Base-by-base conservation (phyloP, 2,113 vertebrate species). In the Saccopteryx leptura region DNA sequence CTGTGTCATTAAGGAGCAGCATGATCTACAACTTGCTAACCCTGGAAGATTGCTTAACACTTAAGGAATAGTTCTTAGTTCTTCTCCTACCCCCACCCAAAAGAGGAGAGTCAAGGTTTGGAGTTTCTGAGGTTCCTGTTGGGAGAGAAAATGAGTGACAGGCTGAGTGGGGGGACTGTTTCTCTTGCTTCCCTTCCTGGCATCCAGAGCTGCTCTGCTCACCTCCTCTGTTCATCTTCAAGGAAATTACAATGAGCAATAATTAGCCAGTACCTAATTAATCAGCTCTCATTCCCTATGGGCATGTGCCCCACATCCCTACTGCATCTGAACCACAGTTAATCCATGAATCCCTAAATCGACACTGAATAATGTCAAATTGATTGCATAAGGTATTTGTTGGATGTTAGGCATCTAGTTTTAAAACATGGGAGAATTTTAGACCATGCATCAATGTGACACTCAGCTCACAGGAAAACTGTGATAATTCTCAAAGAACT, bases 381-480 rank as follows among this genome's bases (percentile, higher is more conserved):
- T 54, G 33, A 52, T 94, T 74, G 18, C 15, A 28, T 75, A 91
- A 95, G 48, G 23, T 21, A 65, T 63, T 46, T 88, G 60, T 88
- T 89, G 21, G 54, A 75, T 91, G 88, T 61, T 81, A 33, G 2
- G 5, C 14, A 48, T 78, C 84, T 90, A 72, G 46, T 94, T 93
- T 84, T 56, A 33, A 96, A 95, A 92, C 78, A 88, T 14, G 58
- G 74, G 54, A 71, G 15, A 85, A 92, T 89, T 90, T 96, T 91
- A 76, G 12, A 46, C 80, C 26, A 84, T 54, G 26, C 14, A 84
- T 10, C 19, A 84, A 54, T 26, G 46, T 84, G 88, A 92, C 21
- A 46, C 33, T 90, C 19, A 31, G 50, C 31, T 95, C 61, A 94
- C 52, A 86, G 71, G 69, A 76, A 94, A 96, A 84, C 60, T 66